Evolutionary conservation across 2,113 vertebrate genomes (phyloP).

Genomic region (Pterocles orientalis): DNA sequence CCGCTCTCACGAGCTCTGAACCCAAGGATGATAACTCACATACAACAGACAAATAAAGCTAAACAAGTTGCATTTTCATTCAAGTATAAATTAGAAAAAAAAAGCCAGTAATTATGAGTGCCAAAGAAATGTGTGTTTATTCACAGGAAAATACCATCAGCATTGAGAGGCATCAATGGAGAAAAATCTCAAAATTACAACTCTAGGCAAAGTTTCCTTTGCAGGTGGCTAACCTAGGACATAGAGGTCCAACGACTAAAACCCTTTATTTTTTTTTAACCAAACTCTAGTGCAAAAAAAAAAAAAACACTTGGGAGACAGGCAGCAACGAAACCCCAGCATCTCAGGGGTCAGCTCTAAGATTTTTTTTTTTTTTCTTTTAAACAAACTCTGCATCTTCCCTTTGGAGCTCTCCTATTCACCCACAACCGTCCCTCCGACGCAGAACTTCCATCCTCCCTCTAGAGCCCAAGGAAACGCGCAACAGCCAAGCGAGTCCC

Average conservation of each 20-base stretch:
- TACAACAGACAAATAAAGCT: accelerated
- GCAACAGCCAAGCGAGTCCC: neutral
- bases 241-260: neutral
- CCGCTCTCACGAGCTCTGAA: accelerated
- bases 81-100: neutral
- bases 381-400: neutral
- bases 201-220: neutral
- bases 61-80: neutral
- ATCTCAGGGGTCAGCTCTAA: neutral
- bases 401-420: neutral
- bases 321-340: neutral
- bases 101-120: neutral
- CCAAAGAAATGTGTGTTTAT: neutral
- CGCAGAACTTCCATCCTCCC: neutral
- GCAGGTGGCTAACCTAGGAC: neutral
- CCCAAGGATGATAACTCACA: too few relatives aligned
- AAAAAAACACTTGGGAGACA: neutral
- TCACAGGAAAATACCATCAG: neutral
- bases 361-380: too few relatives aligned
- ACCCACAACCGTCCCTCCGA: neutral
- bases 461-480: accelerated
- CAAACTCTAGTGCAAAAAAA: neutral
- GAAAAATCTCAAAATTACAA: accelerated
- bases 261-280: neutral
- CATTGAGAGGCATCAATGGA: accelerated